Evolutionary conservation across 2,797 vertebrate genomes (phyloP).

Genomic region (Anniella stebbinsi): DNA sequence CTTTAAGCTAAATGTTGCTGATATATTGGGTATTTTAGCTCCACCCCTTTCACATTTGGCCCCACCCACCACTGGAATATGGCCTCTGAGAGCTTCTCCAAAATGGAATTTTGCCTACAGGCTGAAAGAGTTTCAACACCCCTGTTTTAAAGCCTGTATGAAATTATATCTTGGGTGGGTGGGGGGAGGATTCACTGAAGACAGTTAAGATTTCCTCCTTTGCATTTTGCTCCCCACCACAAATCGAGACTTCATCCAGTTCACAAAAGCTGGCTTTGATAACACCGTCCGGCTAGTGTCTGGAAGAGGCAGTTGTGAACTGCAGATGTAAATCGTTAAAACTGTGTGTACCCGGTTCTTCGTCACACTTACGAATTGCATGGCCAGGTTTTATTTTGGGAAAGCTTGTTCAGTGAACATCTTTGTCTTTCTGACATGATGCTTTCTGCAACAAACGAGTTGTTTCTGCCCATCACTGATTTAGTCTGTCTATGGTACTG

Average conservation of each 20-base stretch:
- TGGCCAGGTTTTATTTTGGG: background rate
- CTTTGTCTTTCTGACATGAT: background rate
- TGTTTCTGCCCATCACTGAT: background rate
- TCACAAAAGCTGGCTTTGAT: conserved; percentile 6
- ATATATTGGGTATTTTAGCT: no score
- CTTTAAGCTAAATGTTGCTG: no score
- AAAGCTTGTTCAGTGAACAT: background rate
- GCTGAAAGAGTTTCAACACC: no score
- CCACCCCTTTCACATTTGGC: no score
- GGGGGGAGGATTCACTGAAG: background rate
- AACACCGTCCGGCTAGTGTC: background rate
- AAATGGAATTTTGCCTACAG: no score
- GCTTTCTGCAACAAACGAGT: background rate
- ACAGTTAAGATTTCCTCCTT: conserved; percentile 5
- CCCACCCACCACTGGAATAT: no score
- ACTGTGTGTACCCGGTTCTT: conserved; percentile 8
- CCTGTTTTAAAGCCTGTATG: background rate
- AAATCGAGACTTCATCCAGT: background rate
- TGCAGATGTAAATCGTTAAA: background rate
- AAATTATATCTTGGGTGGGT: background rate
- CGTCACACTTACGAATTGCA: background rate
- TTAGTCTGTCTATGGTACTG: background rate
- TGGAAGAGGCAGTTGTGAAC: conserved; percentile 18
- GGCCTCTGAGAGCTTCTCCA: no score
- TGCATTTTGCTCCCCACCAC: conserved; percentile 3